Evolutionary conservation across 2,113 vertebrate genomes (phyloP).

Genomic region (Laticauda laticaudata): DNA sequence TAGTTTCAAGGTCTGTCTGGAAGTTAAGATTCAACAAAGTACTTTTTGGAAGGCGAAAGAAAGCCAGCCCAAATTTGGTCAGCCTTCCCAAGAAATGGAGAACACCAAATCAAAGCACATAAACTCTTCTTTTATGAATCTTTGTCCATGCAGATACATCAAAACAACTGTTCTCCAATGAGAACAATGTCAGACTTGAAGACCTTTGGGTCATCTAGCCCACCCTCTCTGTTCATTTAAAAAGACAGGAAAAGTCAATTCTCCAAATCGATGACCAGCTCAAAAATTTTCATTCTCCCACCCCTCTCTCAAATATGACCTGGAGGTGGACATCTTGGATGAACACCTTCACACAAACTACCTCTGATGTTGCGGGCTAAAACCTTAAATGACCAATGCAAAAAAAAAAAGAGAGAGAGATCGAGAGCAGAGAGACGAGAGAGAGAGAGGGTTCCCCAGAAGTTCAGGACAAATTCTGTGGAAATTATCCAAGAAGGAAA

Average conservation of each 20-base stretch:
- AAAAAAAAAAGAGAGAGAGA: too few species aligned
- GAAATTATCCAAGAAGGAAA: neutral
- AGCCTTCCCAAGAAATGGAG: neutral
- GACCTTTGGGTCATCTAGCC: neutral
- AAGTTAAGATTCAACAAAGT: neutral
- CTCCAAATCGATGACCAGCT: neutral
- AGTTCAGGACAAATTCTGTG: neutral
- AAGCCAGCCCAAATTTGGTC: too few species aligned
- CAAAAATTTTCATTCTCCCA: neutral
- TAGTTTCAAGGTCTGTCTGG: neutral
- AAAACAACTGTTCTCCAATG: constrained; percentile 17
- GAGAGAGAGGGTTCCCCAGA: too few species aligned
- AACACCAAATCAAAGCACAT: constrained; percentile 32
- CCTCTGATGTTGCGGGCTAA: neutral
- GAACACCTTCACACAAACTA: neutral
- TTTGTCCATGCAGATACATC: constrained; percentile 15
- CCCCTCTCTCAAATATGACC: neutral
- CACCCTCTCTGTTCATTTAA: neutral
- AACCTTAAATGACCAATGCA: neutral
- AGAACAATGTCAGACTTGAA: constrained; percentile 19
- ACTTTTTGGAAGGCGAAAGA: neutral
- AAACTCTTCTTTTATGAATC: constrained; percentile 22
- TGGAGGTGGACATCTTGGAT: neutral
- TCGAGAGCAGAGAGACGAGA: too few species aligned
- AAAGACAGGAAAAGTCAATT: neutral